Base-by-base conservation (phyloP, 2,888 invertebrate genomes). In the Noctua janthina region DNA sequence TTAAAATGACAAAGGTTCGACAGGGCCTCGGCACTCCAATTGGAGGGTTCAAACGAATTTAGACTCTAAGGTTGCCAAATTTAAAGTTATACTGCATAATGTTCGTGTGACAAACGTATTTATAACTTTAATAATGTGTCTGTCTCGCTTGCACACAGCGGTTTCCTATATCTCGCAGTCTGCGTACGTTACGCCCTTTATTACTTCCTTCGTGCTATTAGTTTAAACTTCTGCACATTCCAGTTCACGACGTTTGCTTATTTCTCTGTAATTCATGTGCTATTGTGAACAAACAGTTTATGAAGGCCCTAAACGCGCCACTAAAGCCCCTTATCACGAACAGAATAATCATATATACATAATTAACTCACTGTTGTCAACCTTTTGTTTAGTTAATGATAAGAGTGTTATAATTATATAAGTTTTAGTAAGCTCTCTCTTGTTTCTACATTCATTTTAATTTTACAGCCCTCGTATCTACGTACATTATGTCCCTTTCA, bases 1-100 rank as follows among this genome's bases (percentile, higher is more conserved):
- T 96, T 96, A 96, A 94, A 96, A 96, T 96, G 96, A 96, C 96
- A 96, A 96, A 96, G 96, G 96, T 96, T 96, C 96, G 96, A 96
- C 96, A 95, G 95, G 94, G 94, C 92, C 90, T 92, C 92, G 80
- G 91, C 90, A 91, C 90, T 92, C 90, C 90, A 90, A 92, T 90
- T 84, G 87, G 74, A 82, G 85, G 82, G 89, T 87, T 87, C 93
- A 92, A 87, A 88, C 91, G 91, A 96, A 92, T 94, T 92, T 93
- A 88, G 87, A 94, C 95, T 92, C 89, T 95, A 94, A 92, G 86
- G 83, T 81, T 83, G 78, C 85, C 69, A 84, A 90, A 88, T 92
- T 94, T 90, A 89, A 93, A 89, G 83, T 90, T 84, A 90, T 87
- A 89, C 83, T 85, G 78, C 82, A 83, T 91, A 92, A 93, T 90